Percentiles rank a stretch among this genome's conserved stretches.
These are phyloP conservation scores for Zophobas atratus DNA, from an alignment of 1,140 invertebrate species.

Conservation along the genomic window DNA sequence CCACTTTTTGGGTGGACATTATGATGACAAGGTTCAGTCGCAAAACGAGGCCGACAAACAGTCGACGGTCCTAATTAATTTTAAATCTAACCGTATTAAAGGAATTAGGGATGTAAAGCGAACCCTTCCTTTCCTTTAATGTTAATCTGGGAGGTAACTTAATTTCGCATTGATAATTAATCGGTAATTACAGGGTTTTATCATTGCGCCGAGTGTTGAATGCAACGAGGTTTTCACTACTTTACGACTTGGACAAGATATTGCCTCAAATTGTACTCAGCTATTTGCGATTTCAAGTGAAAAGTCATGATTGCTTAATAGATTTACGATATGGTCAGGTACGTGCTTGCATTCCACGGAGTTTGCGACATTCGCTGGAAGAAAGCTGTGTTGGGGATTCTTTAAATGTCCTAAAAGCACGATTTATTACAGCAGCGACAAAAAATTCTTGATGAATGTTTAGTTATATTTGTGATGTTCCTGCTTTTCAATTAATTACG, in stretches of 20 bases:
- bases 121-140: conserved; percentile 30
- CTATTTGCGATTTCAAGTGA: neutral
- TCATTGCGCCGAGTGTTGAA: neutral
- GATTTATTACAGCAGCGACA: too few species aligned
- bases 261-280: neutral
- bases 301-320: neutral
- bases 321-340: neutral
- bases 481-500: too few species aligned
- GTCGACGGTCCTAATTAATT: conserved; percentile 16
- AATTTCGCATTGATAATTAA: conserved; percentile 26
- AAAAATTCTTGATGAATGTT: too few species aligned
- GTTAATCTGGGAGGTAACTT: conserved; percentile 10
- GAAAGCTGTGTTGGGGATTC: too few species aligned
- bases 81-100: conserved; percentile 29
- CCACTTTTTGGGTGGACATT: neutral
- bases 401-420: too few species aligned
- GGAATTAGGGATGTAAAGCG: conserved; percentile 18
- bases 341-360: too few species aligned
- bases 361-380: too few species aligned
- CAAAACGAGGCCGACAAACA: neutral
- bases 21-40: neutral
- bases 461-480: too few species aligned
- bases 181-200: conserved; percentile 14
- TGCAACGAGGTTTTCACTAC: neutral
- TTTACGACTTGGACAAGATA: neutral